Percentiles rank a stretch among this genome's conserved stretches.
Evolutionary conservation across 2,113 vertebrate species (phyloP).

Genomic region (Anoplopoma fimbria): DNA sequence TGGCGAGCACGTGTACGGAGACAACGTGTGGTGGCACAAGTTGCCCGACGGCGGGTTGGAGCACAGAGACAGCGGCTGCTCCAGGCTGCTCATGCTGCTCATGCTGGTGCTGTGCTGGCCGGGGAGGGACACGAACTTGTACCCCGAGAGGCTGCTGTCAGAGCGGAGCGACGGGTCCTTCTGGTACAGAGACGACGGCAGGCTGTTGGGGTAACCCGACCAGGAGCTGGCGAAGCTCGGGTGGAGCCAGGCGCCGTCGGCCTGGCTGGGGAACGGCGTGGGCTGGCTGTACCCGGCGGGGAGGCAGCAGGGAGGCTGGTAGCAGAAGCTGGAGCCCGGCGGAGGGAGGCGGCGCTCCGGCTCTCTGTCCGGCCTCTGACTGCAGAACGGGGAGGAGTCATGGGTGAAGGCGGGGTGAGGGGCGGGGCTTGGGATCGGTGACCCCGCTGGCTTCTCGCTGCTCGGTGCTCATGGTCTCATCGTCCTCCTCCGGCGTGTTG

Average conservation of each 20-base stretch:
- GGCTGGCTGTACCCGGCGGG: conserved; percentile 67
- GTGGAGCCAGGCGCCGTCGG: conserved; percentile 55
- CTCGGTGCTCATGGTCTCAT: conserved; percentile 81
- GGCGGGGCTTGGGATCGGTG: not conserved
- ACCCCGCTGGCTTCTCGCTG: conserved; percentile 8
- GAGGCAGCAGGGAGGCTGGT: conserved; percentile 58
- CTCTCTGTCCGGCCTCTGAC: not conserved
- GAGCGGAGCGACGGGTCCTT: conserved; percentile 62
- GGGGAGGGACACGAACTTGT: conserved; percentile 62
- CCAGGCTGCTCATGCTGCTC: conserved; percentile 72
- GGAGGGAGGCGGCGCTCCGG: conserved; percentile 8
- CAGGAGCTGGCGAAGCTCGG: conserved; percentile 70
- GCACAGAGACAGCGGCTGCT: conserved; percentile 82
- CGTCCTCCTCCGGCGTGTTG: conserved; percentile 83
- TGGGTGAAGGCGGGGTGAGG: not conserved
- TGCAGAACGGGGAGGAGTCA: conserved; percentile 8
- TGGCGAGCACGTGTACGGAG: conserved; percentile 68
- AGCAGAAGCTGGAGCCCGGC: conserved; percentile 50
- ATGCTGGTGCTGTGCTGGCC: conserved; percentile 48
- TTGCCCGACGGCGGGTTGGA: conserved; percentile 74
- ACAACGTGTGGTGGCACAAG: conserved; percentile 63
- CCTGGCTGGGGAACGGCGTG: conserved; percentile 81
- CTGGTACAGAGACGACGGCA: conserved; percentile 61
- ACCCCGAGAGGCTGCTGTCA: conserved; percentile 60
- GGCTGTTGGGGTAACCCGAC: conserved; percentile 69